Conservation (phyloP, 2,888 invertebrate species). For the Bellardia bayeri region DNA sequence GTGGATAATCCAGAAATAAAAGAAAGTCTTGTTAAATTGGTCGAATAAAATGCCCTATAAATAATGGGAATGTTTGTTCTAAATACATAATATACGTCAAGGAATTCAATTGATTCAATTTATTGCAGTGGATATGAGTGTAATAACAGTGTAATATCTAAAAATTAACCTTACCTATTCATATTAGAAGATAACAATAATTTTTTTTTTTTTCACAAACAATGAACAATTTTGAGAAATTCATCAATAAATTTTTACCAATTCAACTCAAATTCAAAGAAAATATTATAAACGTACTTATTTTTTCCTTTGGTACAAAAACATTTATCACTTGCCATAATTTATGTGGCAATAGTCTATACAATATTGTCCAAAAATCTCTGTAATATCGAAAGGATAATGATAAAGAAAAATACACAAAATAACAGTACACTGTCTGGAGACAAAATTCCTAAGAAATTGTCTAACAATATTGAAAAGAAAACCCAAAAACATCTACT, state of each 20-base stretch:
- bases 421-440: slow-evolving; percentile 70
- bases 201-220: background rate
- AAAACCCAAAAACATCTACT: background rate
- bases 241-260: background rate
- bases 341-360: slow-evolving; percentile 57
- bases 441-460: slow-evolving; percentile 68
- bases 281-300: background rate
- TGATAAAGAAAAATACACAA: slow-evolving; percentile 38
- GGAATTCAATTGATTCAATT: no score
- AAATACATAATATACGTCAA: no score
- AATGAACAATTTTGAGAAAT: background rate
- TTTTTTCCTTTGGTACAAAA: slow-evolving; percentile 25
- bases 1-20: no score
- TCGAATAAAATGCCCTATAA: no score
- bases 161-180: no score
- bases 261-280: background rate
- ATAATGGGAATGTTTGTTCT: no score
- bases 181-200: no score
- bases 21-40: no score
- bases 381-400: slow-evolving; percentile 60
- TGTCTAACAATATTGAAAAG: background rate
- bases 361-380: slow-evolving; percentile 1
- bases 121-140: no score
- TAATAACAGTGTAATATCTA: no score
- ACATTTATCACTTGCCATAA: slow-evolving; percentile 69